Conservation (phyloP, 35 echinoderm and acorn worm genomes). For the Apostichopus parvimensis region DNA sequence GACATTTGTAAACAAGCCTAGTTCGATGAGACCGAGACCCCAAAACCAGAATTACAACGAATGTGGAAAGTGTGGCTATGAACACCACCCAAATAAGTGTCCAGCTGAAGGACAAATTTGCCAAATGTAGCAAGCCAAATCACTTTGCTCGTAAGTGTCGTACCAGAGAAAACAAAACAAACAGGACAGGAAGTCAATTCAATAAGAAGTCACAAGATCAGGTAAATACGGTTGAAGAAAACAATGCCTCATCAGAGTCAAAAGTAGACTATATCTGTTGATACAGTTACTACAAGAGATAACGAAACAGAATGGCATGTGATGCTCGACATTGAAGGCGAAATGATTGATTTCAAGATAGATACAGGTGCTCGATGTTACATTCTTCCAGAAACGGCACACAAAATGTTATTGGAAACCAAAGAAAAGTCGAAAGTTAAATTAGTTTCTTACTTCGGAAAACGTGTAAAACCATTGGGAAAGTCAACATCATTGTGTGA, state of each 20-base stretch:
- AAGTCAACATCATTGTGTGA: conserved; percentile 1
- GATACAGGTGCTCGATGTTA: conserved; percentile 23
- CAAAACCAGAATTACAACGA: background rate
- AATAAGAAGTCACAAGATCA: no score
- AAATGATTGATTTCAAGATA: conserved; percentile 6
- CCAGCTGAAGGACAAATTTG: no score
- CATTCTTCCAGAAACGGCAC: background rate
- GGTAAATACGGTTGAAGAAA: no score
- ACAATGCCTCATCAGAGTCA: no score
- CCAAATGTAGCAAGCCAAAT: no score
- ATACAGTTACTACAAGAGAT: background rate
- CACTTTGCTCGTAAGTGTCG: no score
- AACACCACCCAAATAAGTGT: no score
- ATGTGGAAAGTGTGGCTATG: background rate
- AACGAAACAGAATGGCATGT: background rate
- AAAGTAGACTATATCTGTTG: background rate
- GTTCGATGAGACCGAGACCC: no score
- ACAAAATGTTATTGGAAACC: background rate
- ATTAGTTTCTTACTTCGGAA: conserved; percentile 42
- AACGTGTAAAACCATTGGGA: conserved; percentile 24
- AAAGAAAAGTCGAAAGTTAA: no score
- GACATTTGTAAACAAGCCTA: no score
- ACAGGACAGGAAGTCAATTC: no score
- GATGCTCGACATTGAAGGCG: background rate
- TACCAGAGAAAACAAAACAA: no score